A percentile compares a stretch with the other conserved stretches of the same genome.
These are phyloP conservation scores for Melitaea athalia DNA, from an alignment of 2,888 invertebrate species.

Conservation along the genomic window DNA sequence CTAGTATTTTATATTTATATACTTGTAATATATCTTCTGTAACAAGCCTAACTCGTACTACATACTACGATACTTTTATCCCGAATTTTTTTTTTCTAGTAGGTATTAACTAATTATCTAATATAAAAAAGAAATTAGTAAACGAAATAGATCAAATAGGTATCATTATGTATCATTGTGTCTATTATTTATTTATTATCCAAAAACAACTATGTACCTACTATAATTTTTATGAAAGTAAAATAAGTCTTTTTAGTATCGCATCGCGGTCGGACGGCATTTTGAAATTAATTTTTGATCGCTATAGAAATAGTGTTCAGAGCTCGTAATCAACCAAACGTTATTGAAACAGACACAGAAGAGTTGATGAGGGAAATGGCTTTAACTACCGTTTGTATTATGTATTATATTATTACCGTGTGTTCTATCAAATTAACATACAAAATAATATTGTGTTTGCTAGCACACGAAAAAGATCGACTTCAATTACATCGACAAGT, in stretches of 20 bases:
- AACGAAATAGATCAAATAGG: no score
- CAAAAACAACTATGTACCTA: neutral
- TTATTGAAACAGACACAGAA: constrained; percentile 10
- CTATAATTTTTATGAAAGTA: neutral
- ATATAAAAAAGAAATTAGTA: no score
- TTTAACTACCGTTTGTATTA: neutral
- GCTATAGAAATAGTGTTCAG: constrained; percentile 11
- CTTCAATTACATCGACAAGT: no score
- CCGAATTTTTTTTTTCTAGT: no score
- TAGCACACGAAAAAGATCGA: neutral
- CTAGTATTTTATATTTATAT: no score
- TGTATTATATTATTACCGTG: neutral
- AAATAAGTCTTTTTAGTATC: neutral
- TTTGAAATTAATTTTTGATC: constrained; percentile 21
- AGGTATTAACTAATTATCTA: no score
- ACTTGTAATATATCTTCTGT: no score
- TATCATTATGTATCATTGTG: neutral
- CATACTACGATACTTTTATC: no score
- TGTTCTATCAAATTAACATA: neutral
- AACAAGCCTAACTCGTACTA: no score
- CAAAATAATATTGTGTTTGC: no score
- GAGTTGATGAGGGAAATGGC: neutral
- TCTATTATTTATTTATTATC: neutral
- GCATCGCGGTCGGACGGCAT: constrained; percentile 15
- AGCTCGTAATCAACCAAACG: constrained; percentile 14